Base-by-base conservation (phyloP, 2,797 vertebrate genomes). In the Limnodromus scolopaceus region DNA sequence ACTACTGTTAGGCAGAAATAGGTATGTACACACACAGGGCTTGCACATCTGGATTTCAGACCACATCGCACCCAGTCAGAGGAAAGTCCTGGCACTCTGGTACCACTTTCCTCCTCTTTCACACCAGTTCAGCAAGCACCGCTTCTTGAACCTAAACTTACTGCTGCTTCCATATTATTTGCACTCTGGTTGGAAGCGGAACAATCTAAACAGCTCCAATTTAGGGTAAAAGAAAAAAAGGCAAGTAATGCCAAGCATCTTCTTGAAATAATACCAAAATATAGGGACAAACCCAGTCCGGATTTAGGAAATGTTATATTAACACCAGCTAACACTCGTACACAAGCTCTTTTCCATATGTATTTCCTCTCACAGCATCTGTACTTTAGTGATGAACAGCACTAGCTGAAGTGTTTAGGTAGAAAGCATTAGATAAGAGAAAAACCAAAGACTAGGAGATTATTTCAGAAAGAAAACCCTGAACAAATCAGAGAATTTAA, bases 401-500 rank as follows among this genome's bases (percentile, higher is more conserved):
- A 36, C 9, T 24, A 68, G 4, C 43, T 68, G 18, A 39, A 45
- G 48, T 7, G 15, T 11, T 39, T 36, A 51, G 11, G 5, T 11
- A 64, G 18, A n/a, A 13, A 69, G 4, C 7, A 36, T 24, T 63
- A 69, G 10, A 15, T 13, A 48, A 39, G 6, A 82, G 10, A 19
- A 66, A 77, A 80, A 3, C 0, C 5, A 38, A 86, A 74, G 4
- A 13, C 7, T 27, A 19, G 2, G 5, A n/a, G 5, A 12, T 71
- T 23, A 1, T 46, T 65, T 57, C 17, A 41, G 22, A 4, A 16
- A 45, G 24, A 28, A 60, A 34, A 51, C n/a, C n/a, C n/a, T n/a
- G n/a, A 38, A 7, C 39, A 43, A 74, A 6, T 5, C 12, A 60
- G 6, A 36, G 4, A 38, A 57, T 38, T 84, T 43, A 34, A 49